Conservation (phyloP, 2,797 vertebrate species). For the Benthosema pterotum region DNA sequence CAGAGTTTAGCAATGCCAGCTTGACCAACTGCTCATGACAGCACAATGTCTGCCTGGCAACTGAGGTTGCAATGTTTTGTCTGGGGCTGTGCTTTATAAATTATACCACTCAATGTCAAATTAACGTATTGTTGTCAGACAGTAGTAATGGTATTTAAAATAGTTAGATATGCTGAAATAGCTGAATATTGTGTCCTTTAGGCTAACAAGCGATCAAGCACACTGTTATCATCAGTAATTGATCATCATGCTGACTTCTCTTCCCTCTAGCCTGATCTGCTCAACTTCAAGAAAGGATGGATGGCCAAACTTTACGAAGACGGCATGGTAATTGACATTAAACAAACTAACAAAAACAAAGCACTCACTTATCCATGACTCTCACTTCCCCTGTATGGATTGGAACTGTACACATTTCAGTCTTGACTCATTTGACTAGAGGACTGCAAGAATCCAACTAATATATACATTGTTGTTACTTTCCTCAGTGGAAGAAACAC, state of each 20-base stretch:
- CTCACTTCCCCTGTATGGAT: neutral
- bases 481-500: constrained; percentile 96
- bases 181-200: neutral
- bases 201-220: neutral
- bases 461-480: neutral
- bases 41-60: no score
- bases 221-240: neutral
- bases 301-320: constrained; percentile 97
- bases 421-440: neutral
- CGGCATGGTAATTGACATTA: constrained; percentile 84
- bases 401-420: neutral
- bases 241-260: constrained; percentile 5
- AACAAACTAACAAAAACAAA: neutral
- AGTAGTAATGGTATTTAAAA: no score
- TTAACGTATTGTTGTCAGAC: no score
- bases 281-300: constrained; percentile 99
- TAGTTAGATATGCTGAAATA: neutral
- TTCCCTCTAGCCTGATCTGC: constrained; percentile 87
- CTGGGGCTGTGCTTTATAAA: no score
- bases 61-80: no score
- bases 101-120: no score
- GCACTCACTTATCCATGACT: neutral
- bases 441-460: neutral
- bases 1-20: no score
- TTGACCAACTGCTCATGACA: no score